Percentiles rank a stretch among this genome's conserved stretches.
phyloP scores from a whole-genome alignment of 2,113 vertebrate species.

The Apteryx owenii region DNA sequence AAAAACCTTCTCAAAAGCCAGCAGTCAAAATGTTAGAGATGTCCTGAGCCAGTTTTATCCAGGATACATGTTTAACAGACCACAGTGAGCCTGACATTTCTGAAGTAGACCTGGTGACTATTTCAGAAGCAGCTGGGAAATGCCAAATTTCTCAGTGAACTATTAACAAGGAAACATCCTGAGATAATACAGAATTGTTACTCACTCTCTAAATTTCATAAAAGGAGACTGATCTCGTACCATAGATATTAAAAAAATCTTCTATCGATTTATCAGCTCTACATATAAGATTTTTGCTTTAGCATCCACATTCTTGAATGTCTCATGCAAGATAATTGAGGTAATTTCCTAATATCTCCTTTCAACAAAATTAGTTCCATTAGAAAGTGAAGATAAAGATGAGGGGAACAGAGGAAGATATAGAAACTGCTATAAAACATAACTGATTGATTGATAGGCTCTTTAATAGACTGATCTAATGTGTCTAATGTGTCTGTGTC shows the following conservation, averaged over 20 bases:
- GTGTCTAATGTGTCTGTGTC: background rate
- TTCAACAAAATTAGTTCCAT: conserved; percentile 43
- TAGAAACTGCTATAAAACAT: conserved; percentile 17
- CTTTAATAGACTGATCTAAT: conserved; percentile 35
- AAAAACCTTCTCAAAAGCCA: background rate
- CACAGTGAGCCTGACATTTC: background rate
- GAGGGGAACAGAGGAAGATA: background rate
- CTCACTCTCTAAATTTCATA: background rate
- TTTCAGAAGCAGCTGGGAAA: conserved; percentile 37
- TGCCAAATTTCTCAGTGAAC: background rate
- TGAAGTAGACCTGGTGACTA: conserved; percentile 25
- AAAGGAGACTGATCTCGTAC: background rate
- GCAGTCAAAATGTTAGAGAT: background rate
- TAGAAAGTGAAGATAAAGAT: conserved; percentile 45
- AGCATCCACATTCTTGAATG: background rate
- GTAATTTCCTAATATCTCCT: conserved; percentile 32
- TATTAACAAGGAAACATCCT: conserved; percentile 27
- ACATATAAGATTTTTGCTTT: background rate
- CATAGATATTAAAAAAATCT: conserved; percentile 2
- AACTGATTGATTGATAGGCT: conserved; percentile 40
- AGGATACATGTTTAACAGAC: background rate
- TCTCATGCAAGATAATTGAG: conserved; percentile 17
- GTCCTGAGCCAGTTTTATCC: background rate
- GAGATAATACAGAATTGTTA: conserved; percentile 26
- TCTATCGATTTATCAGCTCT: background rate